Conservation (phyloP, 2,888 invertebrate species). For the Agrochola macilenta region DNA sequence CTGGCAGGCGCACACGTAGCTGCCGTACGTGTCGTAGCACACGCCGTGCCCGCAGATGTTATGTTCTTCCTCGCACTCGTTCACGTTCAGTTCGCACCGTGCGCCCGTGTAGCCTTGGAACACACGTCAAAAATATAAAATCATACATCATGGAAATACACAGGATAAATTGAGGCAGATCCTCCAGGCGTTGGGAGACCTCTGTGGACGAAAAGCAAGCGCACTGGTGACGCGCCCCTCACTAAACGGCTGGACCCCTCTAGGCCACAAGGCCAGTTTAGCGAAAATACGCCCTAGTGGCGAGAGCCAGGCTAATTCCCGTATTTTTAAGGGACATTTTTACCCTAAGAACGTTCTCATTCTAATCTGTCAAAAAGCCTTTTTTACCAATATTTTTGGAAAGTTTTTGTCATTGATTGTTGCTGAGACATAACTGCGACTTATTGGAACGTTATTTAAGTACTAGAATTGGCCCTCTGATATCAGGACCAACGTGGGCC, state of each 20-base stretch:
- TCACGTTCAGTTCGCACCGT: slow-evolving; percentile 94
- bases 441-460: not conserved
- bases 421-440: not conserved
- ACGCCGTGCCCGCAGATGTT: slow-evolving; percentile 93
- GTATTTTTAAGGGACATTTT: no score
- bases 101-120: slow-evolving; percentile 92
- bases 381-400: not conserved
- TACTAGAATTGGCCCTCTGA: not conserved
- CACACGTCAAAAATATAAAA: not conserved
- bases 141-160: not conserved
- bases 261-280: no score
- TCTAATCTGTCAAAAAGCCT: not conserved
- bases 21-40: slow-evolving; percentile 96
- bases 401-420: not conserved
- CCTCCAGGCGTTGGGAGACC: not conserved
- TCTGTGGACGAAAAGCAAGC: no score
- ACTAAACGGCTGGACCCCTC: no score
- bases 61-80: slow-evolving; percentile 93
- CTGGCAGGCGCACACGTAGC: slow-evolving; percentile 94
- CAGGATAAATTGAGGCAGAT: not conserved
- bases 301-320: no score
- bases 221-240: no score
- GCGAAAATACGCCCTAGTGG: no score
- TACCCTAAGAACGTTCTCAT: no score
- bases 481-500: not conserved